Base-by-base conservation (phyloP, 2,888 invertebrate genomes). In the Agrochola macilenta region DNA sequence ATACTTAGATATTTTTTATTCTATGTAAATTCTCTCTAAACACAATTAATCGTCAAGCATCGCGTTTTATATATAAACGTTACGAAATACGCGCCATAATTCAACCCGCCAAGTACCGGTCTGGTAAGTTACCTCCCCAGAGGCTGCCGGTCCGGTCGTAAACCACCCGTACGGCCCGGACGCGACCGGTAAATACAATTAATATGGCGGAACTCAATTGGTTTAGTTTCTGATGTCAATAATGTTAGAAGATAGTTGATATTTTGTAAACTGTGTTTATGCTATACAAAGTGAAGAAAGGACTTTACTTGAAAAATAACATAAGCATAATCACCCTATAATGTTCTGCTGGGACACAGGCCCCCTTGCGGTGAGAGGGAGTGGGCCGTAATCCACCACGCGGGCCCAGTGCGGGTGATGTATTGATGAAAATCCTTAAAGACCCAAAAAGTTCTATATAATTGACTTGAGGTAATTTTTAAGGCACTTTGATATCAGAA, bases 121-220 rank as follows among this genome's bases (percentile, higher is more conserved):
- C 35, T 75, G 75, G 72, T 86, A 85, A 83, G 74, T 86, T 75
- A 82, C 72, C 52, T 85, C 87, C 79, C 87, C 57, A 11, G 81
- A 75, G 81, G 64, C 70, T 49, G 61, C 65, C 68, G 84, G 74
- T 74, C 78, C 71, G 73, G 71, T 81, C 83, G 80, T 88, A 87
- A 88, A 88, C 65, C 73, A 88, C 46, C 76, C 79, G 60, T 64
- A 57, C 75, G 64, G 73, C 26, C 71, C 79, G 68, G 75, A 74
- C 57, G 60, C 69, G 46, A 63, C 35, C 75, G 64, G 80, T 77
- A 80, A 84, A 84, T 81, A 81, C 78, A 78, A 82, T 81, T 86
- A 88, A 86, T 82, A 87, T 78, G 76, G 43, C 43, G 71, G 11
- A 73, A 73, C 71, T 66, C 65, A n/a, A 76, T 69, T 69, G 46